Evolutionary conservation across 2,888 invertebrate genomes (phyloP).

Genomic region (Napeogenes sylphis): DNA sequence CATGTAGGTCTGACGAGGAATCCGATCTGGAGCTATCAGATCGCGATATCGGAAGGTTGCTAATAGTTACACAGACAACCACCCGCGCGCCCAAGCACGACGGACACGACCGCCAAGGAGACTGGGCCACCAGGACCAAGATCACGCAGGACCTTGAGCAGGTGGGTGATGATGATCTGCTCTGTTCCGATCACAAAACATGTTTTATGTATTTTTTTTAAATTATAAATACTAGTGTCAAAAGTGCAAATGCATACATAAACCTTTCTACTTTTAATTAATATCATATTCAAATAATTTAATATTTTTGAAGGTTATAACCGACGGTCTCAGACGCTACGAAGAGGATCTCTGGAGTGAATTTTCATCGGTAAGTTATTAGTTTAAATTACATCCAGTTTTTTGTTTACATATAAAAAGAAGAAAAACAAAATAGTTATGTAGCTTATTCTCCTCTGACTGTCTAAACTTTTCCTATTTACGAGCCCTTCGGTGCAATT

Average conservation of each 20-base stretch:
- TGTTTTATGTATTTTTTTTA: too few relatives aligned
- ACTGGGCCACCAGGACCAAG: slow-evolving; percentile 92
- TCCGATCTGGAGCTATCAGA: slow-evolving; percentile 95
- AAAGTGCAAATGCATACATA: not conserved
- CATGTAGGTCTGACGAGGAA: slow-evolving; percentile 84
- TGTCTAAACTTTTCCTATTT: too few relatives aligned
- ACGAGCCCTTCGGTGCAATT: too few relatives aligned
- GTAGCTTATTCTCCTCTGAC: too few relatives aligned
- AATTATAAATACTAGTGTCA: too few relatives aligned
- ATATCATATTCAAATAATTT: not conserved
- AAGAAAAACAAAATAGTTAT: too few relatives aligned
- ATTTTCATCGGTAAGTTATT: slow-evolving; percentile 53
- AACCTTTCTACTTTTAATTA: not conserved
- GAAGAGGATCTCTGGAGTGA: slow-evolving; percentile 95
- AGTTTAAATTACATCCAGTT: slow-evolving; percentile 1
- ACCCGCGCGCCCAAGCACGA: slow-evolving; percentile 60
- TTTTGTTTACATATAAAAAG: too few relatives aligned
- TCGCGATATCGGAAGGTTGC: slow-evolving; percentile 92
- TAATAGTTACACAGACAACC: slow-evolving; percentile 92
- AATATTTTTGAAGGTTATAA: slow-evolving; percentile 82
- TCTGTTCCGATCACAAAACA: too few relatives aligned
- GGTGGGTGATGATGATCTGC: slow-evolving; percentile 55
- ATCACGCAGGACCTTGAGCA: slow-evolving; percentile 96
- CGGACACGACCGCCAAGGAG: slow-evolving; percentile 89
- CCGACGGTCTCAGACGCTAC: slow-evolving; percentile 97